Percentiles rank a stretch among this genome's conserved stretches.
Evolutionary conservation across 1,140 invertebrate species (phyloP).

Genomic region (Eulimnadia texana): DNA sequence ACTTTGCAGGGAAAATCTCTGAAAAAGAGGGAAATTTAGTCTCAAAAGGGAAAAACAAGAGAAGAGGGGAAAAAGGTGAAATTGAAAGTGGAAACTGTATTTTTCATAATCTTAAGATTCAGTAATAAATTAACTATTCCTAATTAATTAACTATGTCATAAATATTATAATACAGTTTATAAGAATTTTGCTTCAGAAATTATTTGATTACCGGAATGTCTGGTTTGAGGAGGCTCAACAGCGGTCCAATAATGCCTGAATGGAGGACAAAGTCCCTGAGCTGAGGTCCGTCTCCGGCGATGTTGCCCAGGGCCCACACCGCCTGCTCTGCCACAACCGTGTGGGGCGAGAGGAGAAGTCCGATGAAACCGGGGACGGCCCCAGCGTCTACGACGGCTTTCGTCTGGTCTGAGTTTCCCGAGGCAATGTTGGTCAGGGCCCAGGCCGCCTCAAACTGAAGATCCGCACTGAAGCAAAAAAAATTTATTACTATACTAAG

Average conservation of each 20-base stretch:
- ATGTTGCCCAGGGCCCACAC: background rate
- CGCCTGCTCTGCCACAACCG: constrained; percentile 48
- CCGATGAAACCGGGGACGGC: constrained; percentile 72
- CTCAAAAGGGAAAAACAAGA: too few relatives aligned
- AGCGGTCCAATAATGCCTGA: constrained; percentile 47
- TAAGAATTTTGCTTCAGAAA: too few relatives aligned
- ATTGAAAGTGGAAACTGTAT: too few relatives aligned
- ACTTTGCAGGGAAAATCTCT: too few relatives aligned
- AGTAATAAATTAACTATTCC: too few relatives aligned
- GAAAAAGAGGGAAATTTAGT: too few relatives aligned
- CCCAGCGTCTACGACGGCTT: constrained; percentile 65
- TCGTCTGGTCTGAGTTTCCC: constrained; percentile 78
- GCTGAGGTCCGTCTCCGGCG: constrained; percentile 61
- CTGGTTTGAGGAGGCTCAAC: constrained; percentile 27
- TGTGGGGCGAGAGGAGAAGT: constrained; percentile 54
- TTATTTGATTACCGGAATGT: background rate
- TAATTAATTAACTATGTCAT: background rate
- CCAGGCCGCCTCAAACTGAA: constrained; percentile 98
- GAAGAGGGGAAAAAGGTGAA: too few relatives aligned
- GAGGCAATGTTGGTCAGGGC: constrained; percentile 96
- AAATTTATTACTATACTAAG: background rate
- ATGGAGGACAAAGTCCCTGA: constrained; percentile 57
- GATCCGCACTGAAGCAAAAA: constrained; percentile 44
- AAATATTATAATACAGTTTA: constrained; percentile 10
- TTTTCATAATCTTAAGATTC: too few relatives aligned